Evolutionary conservation across 2,888 invertebrate genomes (phyloP).

Genomic region (Noctua janthina): DNA sequence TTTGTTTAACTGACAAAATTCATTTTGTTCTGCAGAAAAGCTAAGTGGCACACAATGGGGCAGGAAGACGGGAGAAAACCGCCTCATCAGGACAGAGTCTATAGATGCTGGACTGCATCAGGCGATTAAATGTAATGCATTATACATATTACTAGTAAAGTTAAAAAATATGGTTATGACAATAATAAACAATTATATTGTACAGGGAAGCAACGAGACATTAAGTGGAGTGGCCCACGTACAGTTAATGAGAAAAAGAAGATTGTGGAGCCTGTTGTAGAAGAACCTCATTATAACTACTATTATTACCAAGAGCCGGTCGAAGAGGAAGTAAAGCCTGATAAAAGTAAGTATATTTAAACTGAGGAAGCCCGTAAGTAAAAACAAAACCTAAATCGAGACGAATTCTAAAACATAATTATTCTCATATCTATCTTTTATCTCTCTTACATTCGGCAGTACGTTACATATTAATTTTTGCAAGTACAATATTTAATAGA

Average conservation of each 20-base stretch:
- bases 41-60: conserved; percentile 25
- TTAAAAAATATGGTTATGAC: conserved; percentile 5
- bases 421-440: no score
- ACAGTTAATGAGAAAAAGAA: neutral
- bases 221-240: conserved; percentile 45
- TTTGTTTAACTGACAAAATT: neutral
- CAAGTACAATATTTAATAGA: no score
- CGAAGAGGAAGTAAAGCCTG: conserved; percentile 25
- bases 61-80: conserved; percentile 43
- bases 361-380: no score
- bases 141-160: neutral
- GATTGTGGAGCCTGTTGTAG: conserved; percentile 5
- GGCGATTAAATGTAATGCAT: conserved; percentile 40
- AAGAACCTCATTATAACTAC: neutral
- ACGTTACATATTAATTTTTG: no score
- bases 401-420: no score
- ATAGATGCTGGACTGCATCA: conserved; percentile 21
- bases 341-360: conserved; percentile 30
- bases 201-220: conserved; percentile 30
- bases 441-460: no score
- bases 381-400: no score
- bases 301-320: neutral
- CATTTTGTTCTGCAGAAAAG: conserved; percentile 17
- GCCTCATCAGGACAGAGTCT: conserved; percentile 30
- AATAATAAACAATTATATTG: neutral